Evolutionary conservation across 1,140 invertebrate species (phyloP).

Genomic region (Drosophila baimaii): DNA sequence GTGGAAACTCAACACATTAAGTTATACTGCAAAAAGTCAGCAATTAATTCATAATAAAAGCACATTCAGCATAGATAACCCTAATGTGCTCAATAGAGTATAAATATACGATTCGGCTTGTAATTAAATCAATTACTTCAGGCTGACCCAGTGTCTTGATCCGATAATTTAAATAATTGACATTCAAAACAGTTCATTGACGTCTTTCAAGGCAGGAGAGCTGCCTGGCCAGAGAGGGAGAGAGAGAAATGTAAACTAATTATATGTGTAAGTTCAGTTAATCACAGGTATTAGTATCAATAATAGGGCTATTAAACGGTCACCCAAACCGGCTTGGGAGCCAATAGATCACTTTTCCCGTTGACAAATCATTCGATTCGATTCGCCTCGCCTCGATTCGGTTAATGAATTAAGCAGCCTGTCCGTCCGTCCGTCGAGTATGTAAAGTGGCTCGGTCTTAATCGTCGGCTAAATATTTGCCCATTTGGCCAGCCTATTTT

Average conservation of each 20-base stretch:
- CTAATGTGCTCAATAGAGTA: not conserved
- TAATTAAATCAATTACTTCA: conserved; percentile 30
- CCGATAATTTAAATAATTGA: conserved; percentile 34
- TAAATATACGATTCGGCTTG: conserved; percentile 11
- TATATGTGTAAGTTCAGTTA: not conserved
- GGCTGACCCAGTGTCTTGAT: conserved; percentile 7
- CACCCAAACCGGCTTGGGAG: conserved; percentile 6
- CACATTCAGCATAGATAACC: not conserved
- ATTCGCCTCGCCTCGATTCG: not conserved
- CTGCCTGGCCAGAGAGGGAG: not conserved
- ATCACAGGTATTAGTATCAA: conserved; percentile 3
- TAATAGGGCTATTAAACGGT: conserved; percentile 7
- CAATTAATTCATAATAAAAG: not conserved
- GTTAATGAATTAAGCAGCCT: not conserved
- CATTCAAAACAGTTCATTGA: conserved; percentile 18
- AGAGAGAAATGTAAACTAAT: not conserved
- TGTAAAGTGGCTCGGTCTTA: not conserved
- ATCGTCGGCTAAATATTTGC: conserved; percentile 12
- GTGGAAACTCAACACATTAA: too few species aligned
- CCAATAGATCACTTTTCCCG: not conserved
- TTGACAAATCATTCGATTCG: conserved; percentile 7
- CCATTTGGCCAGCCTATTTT: not conserved
- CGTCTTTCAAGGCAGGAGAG: conserved; percentile 11
- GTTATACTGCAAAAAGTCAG: not conserved
- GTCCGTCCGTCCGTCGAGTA: not conserved